Conservation (phyloP, 2,797 vertebrate genomes). For the Lacerta bilineata region DNA sequence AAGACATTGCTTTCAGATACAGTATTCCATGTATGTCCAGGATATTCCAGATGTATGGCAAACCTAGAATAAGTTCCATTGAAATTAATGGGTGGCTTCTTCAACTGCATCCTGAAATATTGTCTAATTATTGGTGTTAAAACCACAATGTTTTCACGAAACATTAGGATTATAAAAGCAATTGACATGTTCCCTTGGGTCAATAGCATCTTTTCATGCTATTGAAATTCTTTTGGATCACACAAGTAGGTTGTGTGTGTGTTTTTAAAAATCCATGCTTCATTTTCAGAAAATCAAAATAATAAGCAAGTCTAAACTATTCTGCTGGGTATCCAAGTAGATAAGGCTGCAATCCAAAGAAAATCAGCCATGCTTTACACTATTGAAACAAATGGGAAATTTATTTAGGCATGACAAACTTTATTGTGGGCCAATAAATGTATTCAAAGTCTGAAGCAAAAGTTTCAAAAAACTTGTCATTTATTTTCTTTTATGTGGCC, state of each 20-base stretch:
- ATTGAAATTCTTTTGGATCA: constrained; percentile 20
- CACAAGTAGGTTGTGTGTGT: constrained; percentile 12
- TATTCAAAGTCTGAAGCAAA: background rate
- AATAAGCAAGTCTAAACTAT: constrained; percentile 1
- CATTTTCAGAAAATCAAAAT: constrained; percentile 15
- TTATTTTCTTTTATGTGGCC: background rate
- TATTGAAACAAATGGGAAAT: background rate
- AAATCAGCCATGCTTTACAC: background rate
- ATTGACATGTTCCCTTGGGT: background rate
- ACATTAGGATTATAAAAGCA: background rate
- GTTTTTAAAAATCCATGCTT: background rate
- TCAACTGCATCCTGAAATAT: background rate
- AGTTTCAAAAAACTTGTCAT: background rate
- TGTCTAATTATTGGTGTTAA: background rate
- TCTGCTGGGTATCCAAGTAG: background rate
- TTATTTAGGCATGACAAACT: no score
- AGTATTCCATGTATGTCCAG: no score
- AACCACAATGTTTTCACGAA: background rate
- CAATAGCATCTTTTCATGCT: background rate
- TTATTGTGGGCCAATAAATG: background rate
- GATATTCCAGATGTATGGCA: no score
- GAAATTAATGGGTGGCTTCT: background rate
- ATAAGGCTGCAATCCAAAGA: background rate
- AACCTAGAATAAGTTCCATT: background rate
- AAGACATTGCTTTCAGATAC: no score